Conservation (phyloP, 2,113 vertebrate species). For the Furnarius figulus region DNA sequence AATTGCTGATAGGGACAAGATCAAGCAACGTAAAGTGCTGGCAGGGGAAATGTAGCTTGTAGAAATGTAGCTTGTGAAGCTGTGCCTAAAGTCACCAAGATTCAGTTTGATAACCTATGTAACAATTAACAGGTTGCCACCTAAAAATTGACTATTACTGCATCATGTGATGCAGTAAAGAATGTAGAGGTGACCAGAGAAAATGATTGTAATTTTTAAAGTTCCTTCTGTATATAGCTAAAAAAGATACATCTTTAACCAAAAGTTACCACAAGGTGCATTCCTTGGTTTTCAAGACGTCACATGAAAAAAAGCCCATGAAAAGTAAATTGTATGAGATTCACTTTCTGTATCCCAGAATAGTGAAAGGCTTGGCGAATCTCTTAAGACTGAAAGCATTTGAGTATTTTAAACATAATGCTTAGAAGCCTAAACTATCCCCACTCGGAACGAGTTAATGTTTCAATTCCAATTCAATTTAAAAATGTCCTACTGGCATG, state of each 20-base stretch:
- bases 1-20: neutral
- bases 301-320: neutral
- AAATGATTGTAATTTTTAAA: neutral
- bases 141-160: neutral
- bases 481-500: neutral
- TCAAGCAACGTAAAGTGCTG: neutral
- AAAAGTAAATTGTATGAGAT: neutral
- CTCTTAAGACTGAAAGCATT: neutral
- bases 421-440: neutral
- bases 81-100: neutral
- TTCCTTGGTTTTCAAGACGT: neutral
- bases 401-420: neutral
- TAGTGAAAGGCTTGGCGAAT: neutral
- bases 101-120: neutral
- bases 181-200: neutral
- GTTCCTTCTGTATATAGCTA: neutral
- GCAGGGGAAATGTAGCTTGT: neutral
- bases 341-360: neutral
- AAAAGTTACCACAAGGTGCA: neutral
- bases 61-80: neutral
- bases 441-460: neutral
- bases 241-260: neutral
- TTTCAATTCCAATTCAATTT: neutral
- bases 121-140: neutral
- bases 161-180: neutral